Evolutionary conservation across 1,140 invertebrate genomes (phyloP), one percentile per base, ranked within the genome.

Genomic region (Euwallacea fornicatus): DNA sequence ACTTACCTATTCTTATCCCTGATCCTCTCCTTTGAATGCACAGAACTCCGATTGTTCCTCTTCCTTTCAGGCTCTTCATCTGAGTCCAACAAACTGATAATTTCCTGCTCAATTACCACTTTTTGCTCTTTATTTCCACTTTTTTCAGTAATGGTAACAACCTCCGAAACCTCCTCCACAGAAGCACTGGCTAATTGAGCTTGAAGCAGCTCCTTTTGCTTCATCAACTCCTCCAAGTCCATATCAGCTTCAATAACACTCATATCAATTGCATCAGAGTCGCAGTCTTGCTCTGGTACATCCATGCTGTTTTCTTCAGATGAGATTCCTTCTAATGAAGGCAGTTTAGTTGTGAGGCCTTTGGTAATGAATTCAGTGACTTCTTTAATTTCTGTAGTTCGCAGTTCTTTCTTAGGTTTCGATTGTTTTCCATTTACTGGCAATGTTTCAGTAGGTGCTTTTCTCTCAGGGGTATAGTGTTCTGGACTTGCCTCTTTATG

Each of bases 141-240:
- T 71, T 75, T 74, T 16, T 47, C 62, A 46, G 76, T 72, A 42
- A 74, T 69, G 16, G 21, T 69, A 42, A 54, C 66, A 21, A 66
- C 42, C 61, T 67, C 78, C 42, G 77, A 73, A 44, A 77, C 79
- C 13, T 77, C 77, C 65, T 83, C 83, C 13, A 81, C 77, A 33
- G 21, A 33, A 33, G 21, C 21, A 61, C 87, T 86, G 72, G 87
- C 88, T 47, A 89, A 79, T 47, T 87, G 83, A 16, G 88, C 87
- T 78, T 89, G 88, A 66, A 89, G 79, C 15, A 88, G 75, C 79
- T 91, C 92, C 83, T 95, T 95, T 81, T 94, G 92, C 76, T 90
- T 90, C 92, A 94, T 94, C 69, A 95, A 82, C 73, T 95, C 93
- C 79, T 95, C 93, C 7, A 95, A 81, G 81, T 95, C 93, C 69